Conservation (phyloP, 1,140 invertebrate genomes). For the Tachypleus tridentatus region DNA sequence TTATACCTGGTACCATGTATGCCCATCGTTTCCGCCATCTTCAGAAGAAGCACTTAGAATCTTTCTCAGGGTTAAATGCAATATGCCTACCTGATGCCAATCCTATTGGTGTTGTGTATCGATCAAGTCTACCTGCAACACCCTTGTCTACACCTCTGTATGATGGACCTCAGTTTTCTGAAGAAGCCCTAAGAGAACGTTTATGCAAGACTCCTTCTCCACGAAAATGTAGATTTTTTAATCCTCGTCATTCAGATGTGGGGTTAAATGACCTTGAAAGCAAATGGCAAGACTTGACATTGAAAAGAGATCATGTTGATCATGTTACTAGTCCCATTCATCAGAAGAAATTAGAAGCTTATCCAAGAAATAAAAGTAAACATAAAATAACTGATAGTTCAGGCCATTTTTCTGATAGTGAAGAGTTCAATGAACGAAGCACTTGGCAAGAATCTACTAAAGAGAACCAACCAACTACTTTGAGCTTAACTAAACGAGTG, state of each 20-base stretch:
- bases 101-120: slow-evolving; percentile 27
- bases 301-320: too few relatives aligned
- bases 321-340: too few relatives aligned
- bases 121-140: slow-evolving; percentile 28
- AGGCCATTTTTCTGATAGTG: too few relatives aligned
- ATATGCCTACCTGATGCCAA: slow-evolving; percentile 23
- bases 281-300: slow-evolving; percentile 6
- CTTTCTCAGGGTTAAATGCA: slow-evolving; percentile 29
- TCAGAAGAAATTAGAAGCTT: too few relatives aligned
- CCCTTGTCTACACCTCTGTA: slow-evolving; percentile 28
- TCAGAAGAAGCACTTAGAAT: slow-evolving; percentile 25
- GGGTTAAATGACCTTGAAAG: slow-evolving; percentile 17
- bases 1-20: too few relatives aligned
- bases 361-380: too few relatives aligned
- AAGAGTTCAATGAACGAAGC: too few relatives aligned
- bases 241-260: slow-evolving; percentile 18
- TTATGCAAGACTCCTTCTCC: slow-evolving; percentile 28
- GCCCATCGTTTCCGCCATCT: slow-evolving; percentile 18
- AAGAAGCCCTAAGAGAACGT: slow-evolving; percentile 23
- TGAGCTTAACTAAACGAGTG: slow-evolving; percentile 5
- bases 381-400: too few relatives aligned
- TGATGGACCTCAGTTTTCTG: slow-evolving; percentile 26
- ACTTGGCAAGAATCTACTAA: too few relatives aligned
- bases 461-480: too few relatives aligned
- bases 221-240: slow-evolving; percentile 24